Evolutionary conservation across 2,888 invertebrate species (phyloP).

Genomic region (Cephalotes varians): DNA sequence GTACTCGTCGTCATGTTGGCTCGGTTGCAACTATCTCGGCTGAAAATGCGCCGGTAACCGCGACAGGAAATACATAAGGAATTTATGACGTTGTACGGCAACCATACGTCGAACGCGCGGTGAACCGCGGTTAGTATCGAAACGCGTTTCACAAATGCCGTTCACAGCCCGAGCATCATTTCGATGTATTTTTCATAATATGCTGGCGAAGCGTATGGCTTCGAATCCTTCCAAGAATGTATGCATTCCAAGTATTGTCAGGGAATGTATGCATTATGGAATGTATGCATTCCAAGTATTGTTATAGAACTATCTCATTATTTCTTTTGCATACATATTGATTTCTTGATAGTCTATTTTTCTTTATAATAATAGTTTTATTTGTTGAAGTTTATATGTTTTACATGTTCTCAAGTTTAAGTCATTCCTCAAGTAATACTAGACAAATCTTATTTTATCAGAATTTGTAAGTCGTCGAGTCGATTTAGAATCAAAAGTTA

Average conservation of each 20-base stretch:
- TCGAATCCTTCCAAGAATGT: conserved; percentile 12
- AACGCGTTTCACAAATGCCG: conserved; percentile 43
- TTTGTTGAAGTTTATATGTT: not conserved
- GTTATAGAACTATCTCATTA: not conserved
- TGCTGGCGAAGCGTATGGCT: conserved; percentile 3
- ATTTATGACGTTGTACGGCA: conserved; percentile 72
- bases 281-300: not conserved
- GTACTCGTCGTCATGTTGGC: conserved; percentile 69
- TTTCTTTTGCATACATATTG: not conserved
- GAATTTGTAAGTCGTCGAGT: not conserved
- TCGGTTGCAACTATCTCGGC: conserved; percentile 62
- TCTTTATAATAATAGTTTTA: not conserved
- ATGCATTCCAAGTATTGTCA: not conserved
- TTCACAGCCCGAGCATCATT: conserved; percentile 1
- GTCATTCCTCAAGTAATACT: not conserved
- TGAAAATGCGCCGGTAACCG: conserved; percentile 69
- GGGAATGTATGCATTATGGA: not conserved
- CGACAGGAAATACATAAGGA: conserved; percentile 74
- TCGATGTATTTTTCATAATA: conserved; percentile 33
- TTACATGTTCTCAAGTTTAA: not conserved
- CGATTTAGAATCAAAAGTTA: not conserved
- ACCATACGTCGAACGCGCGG: conserved; percentile 64
- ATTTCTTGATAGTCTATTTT: not conserved
- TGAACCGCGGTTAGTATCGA: conserved; percentile 71
- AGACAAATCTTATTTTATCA: not conserved